A percentile compares a stretch with the other conserved stretches of the same genome.
phyloP scores from a whole-genome alignment of 2,888 invertebrate genomes.

The Chloroclysta siterata region DNA sequence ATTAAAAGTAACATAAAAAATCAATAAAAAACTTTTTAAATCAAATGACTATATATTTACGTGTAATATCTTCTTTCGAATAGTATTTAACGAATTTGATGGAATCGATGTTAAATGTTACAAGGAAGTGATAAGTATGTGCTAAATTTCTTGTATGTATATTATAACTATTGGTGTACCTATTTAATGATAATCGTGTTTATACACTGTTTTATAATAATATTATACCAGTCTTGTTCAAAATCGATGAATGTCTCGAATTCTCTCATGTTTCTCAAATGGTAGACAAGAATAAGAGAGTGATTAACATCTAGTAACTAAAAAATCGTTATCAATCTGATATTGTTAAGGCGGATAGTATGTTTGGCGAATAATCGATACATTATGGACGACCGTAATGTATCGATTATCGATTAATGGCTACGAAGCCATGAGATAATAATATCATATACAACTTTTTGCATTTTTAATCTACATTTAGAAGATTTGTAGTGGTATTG shows the following conservation, averaged over 20 bases:
- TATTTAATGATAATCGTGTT: conserved; percentile 19
- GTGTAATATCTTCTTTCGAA: conserved; percentile 2
- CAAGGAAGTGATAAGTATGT: conserved; percentile 22
- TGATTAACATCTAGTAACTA: not conserved
- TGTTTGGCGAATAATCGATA: not conserved
- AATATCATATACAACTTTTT: not conserved
- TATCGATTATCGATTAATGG: no score
- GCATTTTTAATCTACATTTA: not conserved
- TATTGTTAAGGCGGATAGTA: not conserved
- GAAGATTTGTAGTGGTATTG: not conserved
- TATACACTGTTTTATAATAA: conserved; percentile 12
- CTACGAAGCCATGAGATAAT: not conserved
- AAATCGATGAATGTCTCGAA: not conserved
- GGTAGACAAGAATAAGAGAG: not conserved
- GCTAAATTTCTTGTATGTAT: conserved; percentile 25
- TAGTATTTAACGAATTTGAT: conserved; percentile 28
- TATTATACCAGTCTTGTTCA: not conserved
- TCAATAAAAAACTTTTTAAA: not conserved
- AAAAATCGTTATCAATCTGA: no score
- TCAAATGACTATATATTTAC: not conserved
- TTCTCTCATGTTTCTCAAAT: not conserved
- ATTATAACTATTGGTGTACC: conserved; percentile 21
- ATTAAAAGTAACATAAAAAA: not conserved
- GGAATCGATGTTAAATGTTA: conserved; percentile 22
- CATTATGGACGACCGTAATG: not conserved